phyloP scores from a whole-genome alignment of 2,113 vertebrate genomes.

The Phocoena phocoena region DNA sequence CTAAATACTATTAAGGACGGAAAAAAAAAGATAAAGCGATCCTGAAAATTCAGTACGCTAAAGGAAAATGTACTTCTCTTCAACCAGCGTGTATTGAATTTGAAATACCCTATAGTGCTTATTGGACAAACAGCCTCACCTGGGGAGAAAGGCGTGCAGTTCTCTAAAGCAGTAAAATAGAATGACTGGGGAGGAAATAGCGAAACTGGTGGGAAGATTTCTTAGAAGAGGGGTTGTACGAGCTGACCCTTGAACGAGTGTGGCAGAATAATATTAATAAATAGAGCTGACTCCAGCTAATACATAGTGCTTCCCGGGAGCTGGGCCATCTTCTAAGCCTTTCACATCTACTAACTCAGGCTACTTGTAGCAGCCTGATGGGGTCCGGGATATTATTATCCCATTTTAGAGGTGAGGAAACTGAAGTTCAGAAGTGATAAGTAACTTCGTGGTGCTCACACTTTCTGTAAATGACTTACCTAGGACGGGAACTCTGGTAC shows the following conservation, averaged over 20 bases:
- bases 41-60: background rate
- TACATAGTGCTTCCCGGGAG: rapidly evolving
- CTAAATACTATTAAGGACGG: background rate
- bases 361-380: background rate
- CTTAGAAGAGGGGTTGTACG: background rate
- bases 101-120: background rate
- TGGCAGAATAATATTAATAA: too few species aligned
- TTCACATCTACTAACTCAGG: background rate
- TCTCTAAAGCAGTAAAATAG: background rate
- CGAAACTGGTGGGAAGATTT: background rate
- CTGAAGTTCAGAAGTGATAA: background rate
- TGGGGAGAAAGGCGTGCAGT: background rate
- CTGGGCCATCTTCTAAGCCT: rapidly evolving
- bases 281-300: rapidly evolving
- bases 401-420: background rate
- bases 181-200: background rate
- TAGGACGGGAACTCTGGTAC: background rate
- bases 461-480: background rate
- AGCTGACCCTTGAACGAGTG: background rate
- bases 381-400: too few species aligned
- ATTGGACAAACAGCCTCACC: background rate
- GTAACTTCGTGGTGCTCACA: background rate
- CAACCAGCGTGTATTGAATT: background rate
- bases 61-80: background rate
- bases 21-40: background rate